phyloP scores from a whole-genome alignment of 1,140 invertebrate species.

The Theocolax elegans region DNA sequence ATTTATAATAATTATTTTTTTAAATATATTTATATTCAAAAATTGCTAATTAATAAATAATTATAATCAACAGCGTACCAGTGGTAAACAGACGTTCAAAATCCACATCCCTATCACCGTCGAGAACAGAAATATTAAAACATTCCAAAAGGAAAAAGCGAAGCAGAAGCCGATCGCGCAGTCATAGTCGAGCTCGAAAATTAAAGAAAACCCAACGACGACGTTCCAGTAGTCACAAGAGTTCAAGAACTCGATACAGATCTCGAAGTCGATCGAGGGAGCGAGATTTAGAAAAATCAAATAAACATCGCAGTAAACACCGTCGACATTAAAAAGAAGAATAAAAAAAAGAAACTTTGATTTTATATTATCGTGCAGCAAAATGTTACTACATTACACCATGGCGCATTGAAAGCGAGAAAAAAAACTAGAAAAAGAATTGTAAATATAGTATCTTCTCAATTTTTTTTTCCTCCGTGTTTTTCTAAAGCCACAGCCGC shows the following conservation, averaged over 20 bases:
- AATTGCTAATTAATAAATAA: background rate
- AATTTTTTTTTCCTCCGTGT: slow-evolving; percentile 6
- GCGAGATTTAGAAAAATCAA: slow-evolving; percentile 59
- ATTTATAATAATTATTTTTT: background rate
- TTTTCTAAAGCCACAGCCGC: slow-evolving; percentile 1
- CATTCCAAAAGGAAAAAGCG: slow-evolving; percentile 67
- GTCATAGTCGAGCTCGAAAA: slow-evolving; percentile 66
- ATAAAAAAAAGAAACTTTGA: background rate
- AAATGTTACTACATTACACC: too few relatives aligned
- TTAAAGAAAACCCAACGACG: slow-evolving; percentile 62
- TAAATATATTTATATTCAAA: background rate
- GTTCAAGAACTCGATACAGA: slow-evolving; percentile 67
- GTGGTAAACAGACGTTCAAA: slow-evolving; percentile 38
- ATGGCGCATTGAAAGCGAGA: too few relatives aligned
- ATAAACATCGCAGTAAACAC: slow-evolving; percentile 62
- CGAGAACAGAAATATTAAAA: slow-evolving; percentile 57
- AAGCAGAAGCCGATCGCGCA: slow-evolving; percentile 68
- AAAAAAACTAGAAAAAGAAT: too few relatives aligned
- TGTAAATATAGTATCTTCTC: slow-evolving; percentile 40
- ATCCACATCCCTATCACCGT: slow-evolving; percentile 59
- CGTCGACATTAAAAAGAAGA: slow-evolving; percentile 52
- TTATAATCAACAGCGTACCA: background rate
- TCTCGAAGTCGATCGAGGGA: slow-evolving; percentile 69
- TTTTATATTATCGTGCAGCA: too few relatives aligned
- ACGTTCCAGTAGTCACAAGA: slow-evolving; percentile 67